These are phyloP conservation scores for Zoanthus sociatus DNA, from an alignment of 92 coral and sea anemone species.

Conservation along the genomic window DNA sequence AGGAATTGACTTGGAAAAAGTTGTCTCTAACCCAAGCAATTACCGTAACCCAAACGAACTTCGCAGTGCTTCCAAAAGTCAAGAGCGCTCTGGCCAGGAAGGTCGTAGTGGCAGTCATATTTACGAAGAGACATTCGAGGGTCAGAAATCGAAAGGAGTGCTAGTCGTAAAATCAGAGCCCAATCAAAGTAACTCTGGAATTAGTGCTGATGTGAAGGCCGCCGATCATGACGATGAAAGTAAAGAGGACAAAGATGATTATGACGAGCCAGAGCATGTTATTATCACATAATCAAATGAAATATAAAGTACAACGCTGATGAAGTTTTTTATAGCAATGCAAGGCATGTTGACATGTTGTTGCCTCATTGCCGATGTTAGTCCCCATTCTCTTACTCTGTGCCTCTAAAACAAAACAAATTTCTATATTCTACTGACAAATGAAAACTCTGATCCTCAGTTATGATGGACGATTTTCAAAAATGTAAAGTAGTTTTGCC, in stretches of 20 bases:
- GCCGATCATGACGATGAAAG: neutral
- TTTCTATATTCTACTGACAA: no score
- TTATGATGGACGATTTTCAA: no score
- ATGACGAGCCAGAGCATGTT: neutral
- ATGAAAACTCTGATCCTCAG: no score
- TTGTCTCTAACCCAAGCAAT: neutral
- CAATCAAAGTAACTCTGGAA: neutral
- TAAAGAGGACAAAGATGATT: neutral
- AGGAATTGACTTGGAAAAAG: neutral
- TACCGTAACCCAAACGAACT: neutral
- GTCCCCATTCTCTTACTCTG: no score
- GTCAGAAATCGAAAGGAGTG: neutral
- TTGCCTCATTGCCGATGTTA: no score
- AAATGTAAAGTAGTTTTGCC: no score
- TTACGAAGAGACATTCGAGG: constrained; percentile 8
- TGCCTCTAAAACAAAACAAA: no score
- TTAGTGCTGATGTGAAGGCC: neutral
- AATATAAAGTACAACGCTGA: no score
- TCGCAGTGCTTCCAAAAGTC: neutral
- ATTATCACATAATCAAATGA: neutral
- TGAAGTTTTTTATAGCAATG: no score
- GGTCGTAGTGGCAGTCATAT: neutral
- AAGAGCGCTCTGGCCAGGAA: neutral
- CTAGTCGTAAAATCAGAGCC: neutral
- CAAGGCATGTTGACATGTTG: no score